Base-by-base conservation (phyloP, 1,140 invertebrate genomes). In the Diabrotica undecimpunctata region DNA sequence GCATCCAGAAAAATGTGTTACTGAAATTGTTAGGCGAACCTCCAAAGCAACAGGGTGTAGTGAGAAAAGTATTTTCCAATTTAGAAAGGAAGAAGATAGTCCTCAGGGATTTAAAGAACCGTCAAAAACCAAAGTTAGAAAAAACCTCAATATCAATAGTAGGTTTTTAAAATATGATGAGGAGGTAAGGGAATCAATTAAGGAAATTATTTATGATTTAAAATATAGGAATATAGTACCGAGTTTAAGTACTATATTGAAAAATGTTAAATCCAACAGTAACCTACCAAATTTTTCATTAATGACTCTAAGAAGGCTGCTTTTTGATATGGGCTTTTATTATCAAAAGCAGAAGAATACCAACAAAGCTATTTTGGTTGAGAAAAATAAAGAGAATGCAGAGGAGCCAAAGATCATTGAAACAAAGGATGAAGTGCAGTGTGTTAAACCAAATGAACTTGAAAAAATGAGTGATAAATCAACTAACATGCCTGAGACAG, bases 311-410 rank as follows among this genome's bases (percentile, higher is more conserved):
- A 66, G 75, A 52, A 69, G 75, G 60, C 60, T 77, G 8, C 62
- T 77, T 54, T 73, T 72, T 66, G 75, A 77, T 70, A 77, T 76
- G 73, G 75, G 75, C 9, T 77, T 76, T 66, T 73, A 61, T 58
- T 77, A 77, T 67, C 73, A 76, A 62, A 77, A 77, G 62, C 73
- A 76, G 60, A 77, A 77, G 63, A 70, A 70, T 66, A 74, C 74
- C 4, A 77, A 72, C 56, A 77, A 76, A 66, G 69, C 74, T 5
- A 62, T 77, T 51, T 64, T 77, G 56, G 66, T 75, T 36, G 75
- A 77, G 53, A 68, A 55, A 14, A 25, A 14, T 55, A 46, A 46
- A 46, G n/a, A 46, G n/a, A 46, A 46, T 46, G 25, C 25, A 25
- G 41, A 46, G 6, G 41, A 46, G 3, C 8, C n/a, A 8, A 46